Percentiles rank a stretch among this genome's conserved stretches.
These are phyloP conservation scores for Nysson spinosus DNA, from an alignment of 2,888 invertebrate genomes.

Conservation along the genomic window DNA sequence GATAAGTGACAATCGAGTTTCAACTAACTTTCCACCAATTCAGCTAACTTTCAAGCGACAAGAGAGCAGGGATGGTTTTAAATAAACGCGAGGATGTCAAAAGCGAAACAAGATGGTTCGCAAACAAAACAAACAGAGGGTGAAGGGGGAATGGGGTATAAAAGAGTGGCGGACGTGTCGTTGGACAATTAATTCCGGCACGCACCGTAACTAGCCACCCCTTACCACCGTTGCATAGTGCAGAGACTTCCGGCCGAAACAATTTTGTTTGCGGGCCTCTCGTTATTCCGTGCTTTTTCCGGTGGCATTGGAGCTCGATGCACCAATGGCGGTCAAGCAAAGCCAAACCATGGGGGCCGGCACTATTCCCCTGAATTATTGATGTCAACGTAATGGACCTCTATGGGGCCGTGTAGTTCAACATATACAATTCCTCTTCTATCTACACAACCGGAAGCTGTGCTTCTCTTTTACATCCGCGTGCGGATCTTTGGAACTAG, in stretches of 20 bases:
- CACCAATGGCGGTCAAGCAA: conserved; percentile 29
- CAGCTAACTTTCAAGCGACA: too few species aligned
- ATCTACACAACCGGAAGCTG: conserved; percentile 48
- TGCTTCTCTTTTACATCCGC: conserved; percentile 4
- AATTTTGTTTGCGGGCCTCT: conserved; percentile 54
- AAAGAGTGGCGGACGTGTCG: conserved; percentile 26
- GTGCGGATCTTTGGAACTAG: conserved; percentile 16
- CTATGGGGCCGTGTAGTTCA: conserved; percentile 33
- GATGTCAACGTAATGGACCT: conserved; percentile 64
- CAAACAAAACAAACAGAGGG: background rate
- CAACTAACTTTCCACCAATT: too few species aligned
- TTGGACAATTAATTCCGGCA: conserved; percentile 47
- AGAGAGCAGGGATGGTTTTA: too few species aligned
- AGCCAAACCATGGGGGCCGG: conserved; percentile 51
- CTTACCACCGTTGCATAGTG: conserved; percentile 14
- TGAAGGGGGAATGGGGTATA: conserved; percentile 1
- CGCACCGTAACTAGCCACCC: conserved; percentile 24
- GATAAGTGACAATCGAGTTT: too few species aligned
- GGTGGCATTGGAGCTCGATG: conserved; percentile 12
- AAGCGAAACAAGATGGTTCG: too few species aligned
- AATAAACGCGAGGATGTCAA: conserved; percentile 3
- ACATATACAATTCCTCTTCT: conserved; percentile 38
- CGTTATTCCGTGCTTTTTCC: conserved; percentile 45
- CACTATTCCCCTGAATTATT: conserved; percentile 64
- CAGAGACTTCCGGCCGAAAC: conserved; percentile 46